Conservation (phyloP, 2,797 vertebrate species). For the Mormyrops boulengeri region DNA sequence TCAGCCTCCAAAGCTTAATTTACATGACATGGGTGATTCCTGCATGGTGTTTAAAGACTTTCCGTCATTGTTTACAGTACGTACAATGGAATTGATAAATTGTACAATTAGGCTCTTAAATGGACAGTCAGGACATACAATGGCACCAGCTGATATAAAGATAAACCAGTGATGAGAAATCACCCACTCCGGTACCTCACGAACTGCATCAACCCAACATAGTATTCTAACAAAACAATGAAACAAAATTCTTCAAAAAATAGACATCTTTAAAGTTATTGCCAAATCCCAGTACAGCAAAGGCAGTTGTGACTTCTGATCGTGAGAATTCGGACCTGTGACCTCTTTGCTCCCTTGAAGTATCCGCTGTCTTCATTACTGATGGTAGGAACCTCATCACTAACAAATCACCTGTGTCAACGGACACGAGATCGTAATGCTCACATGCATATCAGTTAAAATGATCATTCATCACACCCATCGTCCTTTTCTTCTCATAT, state of each 20-base stretch:
- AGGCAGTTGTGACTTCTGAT: not conserved
- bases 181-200: not conserved
- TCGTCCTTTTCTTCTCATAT: not conserved
- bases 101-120: not conserved
- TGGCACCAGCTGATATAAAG: not conserved
- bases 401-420: not conserved
- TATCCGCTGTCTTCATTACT: not conserved
- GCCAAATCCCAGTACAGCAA: not conserved
- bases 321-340: not conserved
- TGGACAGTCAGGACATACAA: not conserved
- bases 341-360: not conserved
- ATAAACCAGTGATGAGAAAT: not conserved
- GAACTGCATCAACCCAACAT: not conserved
- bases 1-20: not conserved
- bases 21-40: conserved; percentile 16
- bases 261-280: not conserved
- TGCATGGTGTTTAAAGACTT: not conserved
- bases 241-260: not conserved
- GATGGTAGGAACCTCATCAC: not conserved
- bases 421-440: not conserved
- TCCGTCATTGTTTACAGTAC: not conserved
- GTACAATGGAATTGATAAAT: not conserved
- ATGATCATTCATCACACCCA: not conserved
- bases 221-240: not conserved
- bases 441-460: not conserved